Conservation (phyloP, 2,888 invertebrate genomes). For the Halictus quadricinctus region DNA sequence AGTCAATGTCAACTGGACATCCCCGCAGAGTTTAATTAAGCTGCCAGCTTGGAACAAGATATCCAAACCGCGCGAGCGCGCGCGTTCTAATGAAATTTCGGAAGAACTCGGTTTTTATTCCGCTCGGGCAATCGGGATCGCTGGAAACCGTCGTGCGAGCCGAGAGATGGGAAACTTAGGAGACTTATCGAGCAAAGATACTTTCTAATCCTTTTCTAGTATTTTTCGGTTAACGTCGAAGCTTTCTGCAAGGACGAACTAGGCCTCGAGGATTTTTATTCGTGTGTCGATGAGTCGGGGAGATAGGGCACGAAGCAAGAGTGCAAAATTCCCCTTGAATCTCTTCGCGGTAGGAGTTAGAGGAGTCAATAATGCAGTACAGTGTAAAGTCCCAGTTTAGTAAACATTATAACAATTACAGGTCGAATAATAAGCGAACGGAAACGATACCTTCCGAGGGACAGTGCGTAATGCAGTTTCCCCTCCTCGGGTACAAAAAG, state of each 20-base stretch:
- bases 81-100: slow-evolving; percentile 52
- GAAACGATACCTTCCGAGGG: no score
- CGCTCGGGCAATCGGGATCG: neutral
- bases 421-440: neutral
- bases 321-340: no score
- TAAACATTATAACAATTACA: no score
- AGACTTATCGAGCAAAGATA: neutral
- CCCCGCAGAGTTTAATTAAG: slow-evolving; percentile 54
- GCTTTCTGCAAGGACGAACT: neutral
- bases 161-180: neutral
- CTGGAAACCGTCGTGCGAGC: neutral
- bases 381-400: no score
- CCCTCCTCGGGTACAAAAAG: no score
- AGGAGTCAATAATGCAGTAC: no score
- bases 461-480: no score
- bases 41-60: slow-evolving; percentile 47
- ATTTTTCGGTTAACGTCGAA: neutral
- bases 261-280: no score
- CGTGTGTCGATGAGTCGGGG: no score
- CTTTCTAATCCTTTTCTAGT: neutral
- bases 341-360: no score
- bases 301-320: no score
- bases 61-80: slow-evolving; percentile 9
- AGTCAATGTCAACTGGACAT: slow-evolving; percentile 46
- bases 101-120: slow-evolving; percentile 13